phyloP scores from a whole-genome alignment of 2,113 vertebrate genomes.

The Nycticebus coucang region DNA sequence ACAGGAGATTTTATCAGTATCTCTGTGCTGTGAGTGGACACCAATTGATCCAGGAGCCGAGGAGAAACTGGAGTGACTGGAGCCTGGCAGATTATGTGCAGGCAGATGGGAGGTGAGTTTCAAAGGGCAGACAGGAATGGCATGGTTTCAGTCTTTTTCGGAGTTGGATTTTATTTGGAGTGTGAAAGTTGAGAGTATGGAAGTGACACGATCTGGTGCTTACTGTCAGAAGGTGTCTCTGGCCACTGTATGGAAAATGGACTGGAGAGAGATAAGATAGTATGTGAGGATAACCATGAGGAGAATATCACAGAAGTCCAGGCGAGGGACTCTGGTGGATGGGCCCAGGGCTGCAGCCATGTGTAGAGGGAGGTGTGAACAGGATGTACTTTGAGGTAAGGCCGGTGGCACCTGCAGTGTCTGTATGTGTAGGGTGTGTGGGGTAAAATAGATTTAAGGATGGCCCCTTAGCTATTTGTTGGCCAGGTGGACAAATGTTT shows the following conservation, averaged over 20 bases:
- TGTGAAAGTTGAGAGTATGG: not conserved
- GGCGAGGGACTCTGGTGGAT: not conserved
- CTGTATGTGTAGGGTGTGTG: not conserved
- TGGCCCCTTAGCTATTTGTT: not conserved
- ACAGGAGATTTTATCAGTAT: too few species aligned
- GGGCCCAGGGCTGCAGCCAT: not conserved
- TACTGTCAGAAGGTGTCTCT: not conserved
- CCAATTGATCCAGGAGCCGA: too few species aligned
- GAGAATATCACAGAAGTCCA: not conserved
- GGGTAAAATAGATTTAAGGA: not conserved
- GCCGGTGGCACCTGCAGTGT: not conserved
- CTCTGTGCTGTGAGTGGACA: too few species aligned
- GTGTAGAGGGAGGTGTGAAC: not conserved
- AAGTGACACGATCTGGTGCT: not conserved
- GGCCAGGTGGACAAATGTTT: not conserved
- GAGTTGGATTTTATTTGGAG: not conserved
- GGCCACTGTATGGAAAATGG: not conserved
- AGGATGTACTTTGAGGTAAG: not conserved
- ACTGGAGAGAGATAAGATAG: not conserved
- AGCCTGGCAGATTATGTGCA: too few species aligned
- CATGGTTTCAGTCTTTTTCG: not conserved
- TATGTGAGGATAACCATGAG: not conserved
- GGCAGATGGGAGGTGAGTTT: too few species aligned
- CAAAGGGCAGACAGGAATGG: not conserved
- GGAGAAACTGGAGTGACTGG: too few species aligned